phyloP scores from a whole-genome alignment of 2,888 invertebrate species.

The Dynastes grantii region DNA sequence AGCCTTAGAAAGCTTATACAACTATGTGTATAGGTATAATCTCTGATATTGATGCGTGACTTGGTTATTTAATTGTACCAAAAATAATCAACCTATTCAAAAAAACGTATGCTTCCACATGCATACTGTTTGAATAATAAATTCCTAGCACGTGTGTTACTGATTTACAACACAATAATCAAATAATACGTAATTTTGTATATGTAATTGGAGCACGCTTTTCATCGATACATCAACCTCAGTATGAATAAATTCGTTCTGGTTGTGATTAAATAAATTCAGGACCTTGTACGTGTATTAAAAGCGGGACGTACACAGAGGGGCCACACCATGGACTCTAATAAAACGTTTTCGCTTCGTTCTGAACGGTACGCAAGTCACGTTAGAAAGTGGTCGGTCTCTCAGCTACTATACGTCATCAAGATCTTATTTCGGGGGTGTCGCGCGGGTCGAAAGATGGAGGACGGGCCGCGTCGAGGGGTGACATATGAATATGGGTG shows the following conservation, averaged over 20 bases:
- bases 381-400: conserved; percentile 59
- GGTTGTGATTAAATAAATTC: conserved; percentile 29
- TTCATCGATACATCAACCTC: conserved; percentile 27
- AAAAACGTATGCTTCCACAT: not conserved
- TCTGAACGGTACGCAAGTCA: conserved; percentile 62
- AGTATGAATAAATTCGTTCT: conserved; percentile 34
- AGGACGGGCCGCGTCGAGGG: conserved; percentile 44
- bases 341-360: conserved; percentile 62
- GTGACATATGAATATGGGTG: conserved; percentile 65
- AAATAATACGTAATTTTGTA: conserved; percentile 14
- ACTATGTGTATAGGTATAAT: not conserved
- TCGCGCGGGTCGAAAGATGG: conserved; percentile 42
- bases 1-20: not conserved
- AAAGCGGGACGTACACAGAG: conserved; percentile 49
- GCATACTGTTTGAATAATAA: not conserved
- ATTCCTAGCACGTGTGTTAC: conserved; percentile 3
- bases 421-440: conserved; percentile 60
- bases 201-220: conserved; percentile 15
- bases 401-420: conserved; percentile 63
- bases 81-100: not conserved
- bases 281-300: conserved; percentile 24
- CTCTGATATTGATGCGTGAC: not conserved
- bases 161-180: conserved; percentile 16
- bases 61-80: conserved; percentile 10
- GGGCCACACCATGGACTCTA: conserved; percentile 55